phyloP scores from a whole-genome alignment of 2,888 invertebrate genomes.

The Alitta virens region DNA sequence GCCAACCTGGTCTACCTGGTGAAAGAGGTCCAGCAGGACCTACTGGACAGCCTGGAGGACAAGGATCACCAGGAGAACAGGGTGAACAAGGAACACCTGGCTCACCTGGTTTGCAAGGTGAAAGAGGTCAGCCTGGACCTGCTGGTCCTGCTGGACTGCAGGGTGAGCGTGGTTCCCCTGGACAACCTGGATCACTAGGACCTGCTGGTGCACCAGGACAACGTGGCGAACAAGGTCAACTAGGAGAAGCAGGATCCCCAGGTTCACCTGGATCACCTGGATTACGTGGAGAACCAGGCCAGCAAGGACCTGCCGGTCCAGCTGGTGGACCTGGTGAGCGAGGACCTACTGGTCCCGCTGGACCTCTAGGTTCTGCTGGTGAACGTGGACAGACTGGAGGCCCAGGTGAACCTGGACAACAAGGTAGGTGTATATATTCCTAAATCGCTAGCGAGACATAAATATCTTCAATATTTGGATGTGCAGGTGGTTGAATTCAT shows the following conservation, averaged over 20 bases:
- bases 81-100: slow-evolving; percentile 9
- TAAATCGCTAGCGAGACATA: no score
- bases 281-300: slow-evolving; percentile 13
- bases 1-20: slow-evolving; percentile 21
- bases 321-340: slow-evolving; percentile 12
- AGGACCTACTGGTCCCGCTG: neutral
- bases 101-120: slow-evolving; percentile 9
- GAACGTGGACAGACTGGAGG: neutral
- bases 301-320: slow-evolving; percentile 3
- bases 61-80: slow-evolving; percentile 22
- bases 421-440: no score
- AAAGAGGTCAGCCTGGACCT: slow-evolving; percentile 8
- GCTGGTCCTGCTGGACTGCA: slow-evolving; percentile 11
- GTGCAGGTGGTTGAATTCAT: slow-evolving; percentile 36
- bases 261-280: slow-evolving; percentile 22
- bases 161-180: slow-evolving; percentile 14
- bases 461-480: slow-evolving; percentile 20
- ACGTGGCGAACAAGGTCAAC: slow-evolving; percentile 18
- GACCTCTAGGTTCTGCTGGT: neutral
- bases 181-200: slow-evolving; percentile 4
- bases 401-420: slow-evolving; percentile 12
- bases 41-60: slow-evolving; percentile 4
- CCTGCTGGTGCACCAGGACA: slow-evolving; percentile 4
- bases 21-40: slow-evolving; percentile 13
- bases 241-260: slow-evolving; percentile 19